A percentile compares a stretch with the other conserved stretches of the same genome.
phyloP scores from a whole-genome alignment of 30 jellyfish, hydroid and myxozoan genomes.

The Mastigias papua region DNA sequence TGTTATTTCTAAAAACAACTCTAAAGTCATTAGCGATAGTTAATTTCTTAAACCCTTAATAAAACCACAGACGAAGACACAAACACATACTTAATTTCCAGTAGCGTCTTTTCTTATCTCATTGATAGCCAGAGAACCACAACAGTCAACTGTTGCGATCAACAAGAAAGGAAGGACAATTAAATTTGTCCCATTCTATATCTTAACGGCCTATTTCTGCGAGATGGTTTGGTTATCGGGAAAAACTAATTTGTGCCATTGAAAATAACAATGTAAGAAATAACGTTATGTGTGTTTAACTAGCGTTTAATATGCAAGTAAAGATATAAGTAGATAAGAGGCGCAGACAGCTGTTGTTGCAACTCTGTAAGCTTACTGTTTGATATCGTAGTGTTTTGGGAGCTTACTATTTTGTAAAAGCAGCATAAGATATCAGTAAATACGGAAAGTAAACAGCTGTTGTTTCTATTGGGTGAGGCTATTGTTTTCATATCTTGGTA shows the following conservation, averaged over 20 bases:
- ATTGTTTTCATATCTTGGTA: too few relatives aligned
- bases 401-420: too few relatives aligned
- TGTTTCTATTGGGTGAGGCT: too few relatives aligned
- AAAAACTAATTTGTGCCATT: conserved; percentile 21
- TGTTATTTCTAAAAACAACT: conserved; percentile 7
- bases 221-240: conserved; percentile 1
- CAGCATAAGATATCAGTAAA: too few relatives aligned
- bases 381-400: not conserved
- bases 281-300: conserved; percentile 36
- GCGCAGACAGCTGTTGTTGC: not conserved
- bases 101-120: conserved; percentile 53
- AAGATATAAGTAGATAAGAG: conserved; percentile 1
- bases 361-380: not conserved
- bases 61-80: conserved; percentile 18
- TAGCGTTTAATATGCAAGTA: conserved; percentile 33
- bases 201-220: conserved; percentile 42
- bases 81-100: conserved; percentile 24
- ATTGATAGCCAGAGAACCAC: conserved; percentile 51
- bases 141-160: not conserved
- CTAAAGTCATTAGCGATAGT: not conserved
- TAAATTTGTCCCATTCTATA: conserved; percentile 14
- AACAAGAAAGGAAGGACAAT: conserved; percentile 1
- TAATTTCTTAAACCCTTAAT: not conserved
- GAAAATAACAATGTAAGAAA: not conserved
- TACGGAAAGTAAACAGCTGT: too few relatives aligned